phyloP scores from a whole-genome alignment of 2,797 vertebrate genomes.

The Pangasius macronema region DNA sequence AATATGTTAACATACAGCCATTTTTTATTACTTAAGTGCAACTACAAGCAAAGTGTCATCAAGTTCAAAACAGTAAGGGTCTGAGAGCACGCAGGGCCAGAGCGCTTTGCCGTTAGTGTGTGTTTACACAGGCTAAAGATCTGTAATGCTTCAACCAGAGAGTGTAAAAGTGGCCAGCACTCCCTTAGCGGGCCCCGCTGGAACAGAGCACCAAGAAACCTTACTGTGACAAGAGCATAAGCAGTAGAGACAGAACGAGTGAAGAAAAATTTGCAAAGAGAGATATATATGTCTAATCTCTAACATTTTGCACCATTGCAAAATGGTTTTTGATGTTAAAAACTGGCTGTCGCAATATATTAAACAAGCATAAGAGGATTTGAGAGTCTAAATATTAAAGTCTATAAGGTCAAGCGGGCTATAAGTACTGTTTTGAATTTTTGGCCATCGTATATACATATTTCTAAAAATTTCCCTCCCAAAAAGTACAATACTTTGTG shows the following conservation, averaged over 20 bases:
- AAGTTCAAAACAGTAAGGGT: constrained; percentile 39
- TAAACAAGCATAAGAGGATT: not conserved
- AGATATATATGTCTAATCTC: not conserved
- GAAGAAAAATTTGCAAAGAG: too few species aligned
- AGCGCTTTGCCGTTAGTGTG: constrained; percentile 30
- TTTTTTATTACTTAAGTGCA: not conserved
- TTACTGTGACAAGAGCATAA: constrained; percentile 42
- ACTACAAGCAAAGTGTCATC: constrained; percentile 16
- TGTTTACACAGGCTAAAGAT: constrained; percentile 55
- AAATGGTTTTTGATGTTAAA: not conserved
- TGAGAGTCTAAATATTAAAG: not conserved
- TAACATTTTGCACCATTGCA: not conserved
- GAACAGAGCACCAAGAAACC: constrained; percentile 35
- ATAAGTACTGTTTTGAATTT: not conserved
- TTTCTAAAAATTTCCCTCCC: not conserved
- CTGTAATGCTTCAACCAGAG: constrained; percentile 50
- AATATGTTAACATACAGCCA: not conserved
- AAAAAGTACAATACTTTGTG: not conserved
- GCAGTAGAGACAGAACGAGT: not conserved
- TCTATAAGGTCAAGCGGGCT: not conserved
- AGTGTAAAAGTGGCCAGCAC: constrained; percentile 36
- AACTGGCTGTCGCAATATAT: not conserved
- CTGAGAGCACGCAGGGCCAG: constrained; percentile 35
- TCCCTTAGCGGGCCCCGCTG: constrained; percentile 44
- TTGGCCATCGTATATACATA: not conserved